Conservation (phyloP, 2,113 vertebrate species). For the human region DNA sequence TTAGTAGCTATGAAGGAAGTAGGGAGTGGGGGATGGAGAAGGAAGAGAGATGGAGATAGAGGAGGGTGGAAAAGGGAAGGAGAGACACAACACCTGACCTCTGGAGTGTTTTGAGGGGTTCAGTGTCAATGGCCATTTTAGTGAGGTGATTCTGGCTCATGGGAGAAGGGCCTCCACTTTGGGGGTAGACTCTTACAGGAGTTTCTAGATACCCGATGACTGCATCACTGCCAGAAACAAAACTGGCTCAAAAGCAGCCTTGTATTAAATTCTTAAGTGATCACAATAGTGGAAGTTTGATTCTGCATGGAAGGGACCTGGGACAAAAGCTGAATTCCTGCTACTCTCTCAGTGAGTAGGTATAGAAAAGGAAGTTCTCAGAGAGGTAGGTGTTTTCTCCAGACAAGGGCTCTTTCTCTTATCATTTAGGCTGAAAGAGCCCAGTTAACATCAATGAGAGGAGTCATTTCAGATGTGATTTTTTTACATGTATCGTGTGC, state of each 20-base stretch:
- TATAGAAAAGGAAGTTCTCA: neutral
- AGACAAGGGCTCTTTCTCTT: neutral
- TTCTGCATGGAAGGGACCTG: neutral
- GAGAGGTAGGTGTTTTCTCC: neutral
- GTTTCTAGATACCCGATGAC: neutral
- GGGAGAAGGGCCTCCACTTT: neutral
- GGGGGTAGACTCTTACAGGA: neutral
- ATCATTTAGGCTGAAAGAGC: neutral
- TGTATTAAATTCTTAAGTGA: conserved; percentile 49
- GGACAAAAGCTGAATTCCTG: neutral
- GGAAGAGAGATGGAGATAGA: neutral
- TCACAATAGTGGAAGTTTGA: neutral
- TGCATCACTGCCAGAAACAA: conserved; percentile 61
- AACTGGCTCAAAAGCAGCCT: conserved; percentile 38
- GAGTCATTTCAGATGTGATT: conserved; percentile 5
- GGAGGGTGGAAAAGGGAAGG: neutral
- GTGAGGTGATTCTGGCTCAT: neutral
- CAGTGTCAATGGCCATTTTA: neutral
- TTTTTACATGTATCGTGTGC: neutral
- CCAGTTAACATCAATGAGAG: neutral
- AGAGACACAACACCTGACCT: neutral
- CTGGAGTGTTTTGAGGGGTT: neutral
- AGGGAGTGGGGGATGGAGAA: neutral
- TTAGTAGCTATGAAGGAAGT: conserved; percentile 61
- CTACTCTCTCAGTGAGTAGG: neutral